Evolutionary conservation across 2,797 vertebrate genomes (phyloP), one percentile per base, ranked within the genome.

Genomic region (Hyperoplus immaculatus): DNA sequence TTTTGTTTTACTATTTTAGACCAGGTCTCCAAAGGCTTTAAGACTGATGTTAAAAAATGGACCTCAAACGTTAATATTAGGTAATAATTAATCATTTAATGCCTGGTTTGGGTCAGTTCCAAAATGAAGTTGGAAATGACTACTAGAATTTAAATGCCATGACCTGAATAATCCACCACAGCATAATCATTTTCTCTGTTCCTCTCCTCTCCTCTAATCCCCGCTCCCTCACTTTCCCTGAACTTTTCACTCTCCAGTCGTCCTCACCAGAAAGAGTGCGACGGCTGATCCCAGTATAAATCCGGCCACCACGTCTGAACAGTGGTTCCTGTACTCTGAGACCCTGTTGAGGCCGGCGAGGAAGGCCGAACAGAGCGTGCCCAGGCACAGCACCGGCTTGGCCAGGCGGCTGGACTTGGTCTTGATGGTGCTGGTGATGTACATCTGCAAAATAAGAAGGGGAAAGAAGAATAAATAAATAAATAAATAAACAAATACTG

Each of bases 371-470:
- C 98, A 99, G 71, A 99, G 96, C 36, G 97, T 98, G 5, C 97
- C 97, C 69, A 99, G 92, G 83, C 98, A 99, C 69, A 99, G 95
- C 69, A 99, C 97, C 0, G 98, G 98, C 87, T 99, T 99, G 83
- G 98, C 98, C 92, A 99, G 93, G 38, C 98, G 95, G 86, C 98
- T 99, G 86, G 97, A 99, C 91, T 99, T 99, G 1, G 97, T 99
- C 93, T 96, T 98, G 94, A 99, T 98, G 88, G 98, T 99, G 95
- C 98, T 99, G 88, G 98, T 99, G 94, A 99, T 97, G 94, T 99
- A 99, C 98, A 99, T 99, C 98, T 99, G 94, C 67, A 93, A 88
- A 49, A 29, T 29, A 29, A 59, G 8, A 55, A 78, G 8, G n/a
- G 78, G 14, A 8, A 4, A 38, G 9, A 7, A 75, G 9, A 70